Base-by-base conservation (phyloP, 2,888 invertebrate species). In the Thereva unica region DNA sequence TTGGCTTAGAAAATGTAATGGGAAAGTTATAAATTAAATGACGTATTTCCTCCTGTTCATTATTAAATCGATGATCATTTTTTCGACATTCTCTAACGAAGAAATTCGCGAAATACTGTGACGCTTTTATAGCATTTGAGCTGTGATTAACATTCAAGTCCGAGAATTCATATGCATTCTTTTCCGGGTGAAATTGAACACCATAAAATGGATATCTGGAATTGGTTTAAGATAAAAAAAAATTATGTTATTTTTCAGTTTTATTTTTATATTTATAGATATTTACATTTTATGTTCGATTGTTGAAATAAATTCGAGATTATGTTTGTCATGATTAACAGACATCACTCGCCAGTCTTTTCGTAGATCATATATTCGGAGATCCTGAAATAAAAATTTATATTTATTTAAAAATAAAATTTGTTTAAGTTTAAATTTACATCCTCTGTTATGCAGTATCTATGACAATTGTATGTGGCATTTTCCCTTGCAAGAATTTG, bases 91-190 rank as follows among this genome's bases (percentile, higher is more conserved):
- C 91, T 64, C 84, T 84, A 0, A 95, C 85, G 74, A 95, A 90
- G 77, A 94, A 94, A 75, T 93, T 86, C 67, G 90, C 90, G 75
- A 95, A 92, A 80, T 91, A 92, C 74, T 92, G 90, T n/a, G 89
- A 84, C 0, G 85, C 83, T 71, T 80, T 78, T 0, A 90, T 80
- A 0, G 93, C 89, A 9, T 86, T 80, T 0, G 74, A 63, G 0
- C 84, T 82, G 75, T 94, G 23, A 23, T 23, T 23, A 2, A 23
- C 23, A 23, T 23, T 23, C 23, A 23, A 23, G 23, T 23, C 23
- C 38, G 85, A 84, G 87, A 94, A 95, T 78, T 94, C 93, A 75
- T 88, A 96, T 0, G 86, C 80, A 74, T 86, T 78, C 2, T 23
- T 23, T 23, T 23, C 23, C 2, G 23, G 23, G 23, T 23, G 23